Evolutionary conservation across 2,797 vertebrate genomes (phyloP).

Genomic region (Sebastes hopkinsi): DNA sequence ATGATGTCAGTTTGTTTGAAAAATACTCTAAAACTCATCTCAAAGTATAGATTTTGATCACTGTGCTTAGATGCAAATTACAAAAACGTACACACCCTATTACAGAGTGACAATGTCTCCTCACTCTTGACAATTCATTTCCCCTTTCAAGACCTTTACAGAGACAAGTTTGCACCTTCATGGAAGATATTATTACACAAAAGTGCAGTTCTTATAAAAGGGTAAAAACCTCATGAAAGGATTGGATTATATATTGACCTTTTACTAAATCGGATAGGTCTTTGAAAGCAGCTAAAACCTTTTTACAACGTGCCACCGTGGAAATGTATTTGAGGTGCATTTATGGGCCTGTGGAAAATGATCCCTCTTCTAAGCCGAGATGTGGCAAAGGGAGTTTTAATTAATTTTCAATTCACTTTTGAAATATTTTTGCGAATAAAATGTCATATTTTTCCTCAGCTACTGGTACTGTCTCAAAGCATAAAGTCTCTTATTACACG

Average conservation of each 20-base stretch:
- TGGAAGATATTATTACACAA: conserved; percentile 38
- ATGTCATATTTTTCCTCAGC: neutral
- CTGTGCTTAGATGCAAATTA: conserved; percentile 17
- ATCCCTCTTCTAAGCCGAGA: conserved; percentile 22
- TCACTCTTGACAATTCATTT: conserved; percentile 19
- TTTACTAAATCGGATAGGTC: conserved; percentile 47
- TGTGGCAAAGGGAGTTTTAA: conserved; percentile 11
- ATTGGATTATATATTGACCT: conserved; percentile 64
- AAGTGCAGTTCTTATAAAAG: conserved; percentile 33
- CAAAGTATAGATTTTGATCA: conserved; percentile 16
- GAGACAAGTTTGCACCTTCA: conserved; percentile 24
- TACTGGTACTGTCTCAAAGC: neutral
- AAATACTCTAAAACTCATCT: conserved; percentile 20
- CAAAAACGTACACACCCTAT: neutral
- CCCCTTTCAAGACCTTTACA: conserved; percentile 16
- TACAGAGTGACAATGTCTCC: conserved; percentile 14
- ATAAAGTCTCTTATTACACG: neutral
- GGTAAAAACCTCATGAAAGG: conserved; percentile 41
- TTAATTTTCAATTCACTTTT: conserved; percentile 4
- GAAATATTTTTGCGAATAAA: neutral
- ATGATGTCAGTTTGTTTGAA: conserved; percentile 21
- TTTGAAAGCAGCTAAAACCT: conserved; percentile 62
- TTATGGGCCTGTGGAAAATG: conserved; percentile 39
- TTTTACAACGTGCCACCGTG: conserved; percentile 26
- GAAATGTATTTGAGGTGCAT: conserved; percentile 51